Evolutionary conservation across 2,113 vertebrate species (phyloP).

Genomic region (Silurus glanis): DNA sequence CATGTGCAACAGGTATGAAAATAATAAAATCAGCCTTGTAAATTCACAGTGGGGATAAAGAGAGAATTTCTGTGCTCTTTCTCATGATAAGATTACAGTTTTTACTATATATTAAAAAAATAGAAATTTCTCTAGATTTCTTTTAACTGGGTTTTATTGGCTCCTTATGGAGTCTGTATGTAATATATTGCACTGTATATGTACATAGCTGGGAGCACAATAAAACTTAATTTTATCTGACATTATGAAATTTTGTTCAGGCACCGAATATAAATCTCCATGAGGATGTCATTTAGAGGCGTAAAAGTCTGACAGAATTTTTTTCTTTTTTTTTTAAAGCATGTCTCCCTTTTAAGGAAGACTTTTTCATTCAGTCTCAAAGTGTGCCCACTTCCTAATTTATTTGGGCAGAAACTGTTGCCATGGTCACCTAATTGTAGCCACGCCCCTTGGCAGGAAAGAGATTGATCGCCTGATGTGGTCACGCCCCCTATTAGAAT

Average conservation of each 20-base stretch:
- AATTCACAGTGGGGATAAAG: not conserved
- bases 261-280: not conserved
- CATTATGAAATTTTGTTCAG: not conserved
- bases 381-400: not conserved
- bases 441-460: not conserved
- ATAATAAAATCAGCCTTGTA: not conserved
- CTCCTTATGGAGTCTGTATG: not conserved
- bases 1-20: constrained; percentile 5
- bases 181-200: not conserved
- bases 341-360: not conserved
- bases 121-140: not conserved
- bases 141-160: not conserved
- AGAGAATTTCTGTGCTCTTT: not conserved
- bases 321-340: too few relatives aligned
- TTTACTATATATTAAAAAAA: not conserved
- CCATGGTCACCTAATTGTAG: not conserved
- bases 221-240: not conserved
- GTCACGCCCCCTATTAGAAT: not conserved
- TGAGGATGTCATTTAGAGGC: not conserved
- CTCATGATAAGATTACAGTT: constrained; percentile 1
- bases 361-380: not conserved
- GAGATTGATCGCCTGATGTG: constrained; percentile 4
- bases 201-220: not conserved
- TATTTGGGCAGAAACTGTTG: not conserved
- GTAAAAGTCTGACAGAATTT: not conserved